Percentiles rank a stretch among this genome's conserved stretches.
phyloP scores from a whole-genome alignment of 2,113 vertebrate genomes.

The Coptodon bakossiorum region DNA sequence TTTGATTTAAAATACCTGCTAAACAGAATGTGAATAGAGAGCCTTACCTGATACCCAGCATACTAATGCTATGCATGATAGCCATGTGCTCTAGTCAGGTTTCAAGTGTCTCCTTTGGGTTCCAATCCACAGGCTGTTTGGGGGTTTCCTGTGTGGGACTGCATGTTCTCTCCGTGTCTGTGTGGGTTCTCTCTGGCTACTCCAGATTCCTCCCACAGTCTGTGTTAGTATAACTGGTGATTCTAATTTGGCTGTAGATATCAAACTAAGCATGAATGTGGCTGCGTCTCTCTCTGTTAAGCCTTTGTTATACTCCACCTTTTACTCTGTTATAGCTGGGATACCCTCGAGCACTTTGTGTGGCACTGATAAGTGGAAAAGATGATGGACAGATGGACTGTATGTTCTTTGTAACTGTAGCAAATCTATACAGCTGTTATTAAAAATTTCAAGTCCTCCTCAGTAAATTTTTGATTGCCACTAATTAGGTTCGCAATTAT shows the following conservation, averaged over 20 bases:
- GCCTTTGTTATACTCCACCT: not conserved
- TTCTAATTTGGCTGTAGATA: not conserved
- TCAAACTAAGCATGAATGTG: not conserved
- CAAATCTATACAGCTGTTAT: not conserved
- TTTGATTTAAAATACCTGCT: not conserved
- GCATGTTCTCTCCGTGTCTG: not conserved
- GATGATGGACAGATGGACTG: not conserved
- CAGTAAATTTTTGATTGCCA: not conserved
- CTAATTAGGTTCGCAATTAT: not conserved
- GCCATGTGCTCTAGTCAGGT: not conserved
- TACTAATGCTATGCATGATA: not conserved
- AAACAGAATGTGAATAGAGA: not conserved
- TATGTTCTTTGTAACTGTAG: not conserved
- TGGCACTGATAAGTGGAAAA: not conserved
- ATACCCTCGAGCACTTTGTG: not conserved
- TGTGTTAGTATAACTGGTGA: not conserved
- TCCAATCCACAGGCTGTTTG: not conserved
- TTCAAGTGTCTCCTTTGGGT: not conserved
- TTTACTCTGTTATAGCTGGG: not conserved
- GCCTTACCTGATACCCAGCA: not conserved
- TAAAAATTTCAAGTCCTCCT: not conserved
- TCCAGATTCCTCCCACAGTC: not conserved
- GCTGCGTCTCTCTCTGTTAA: not conserved
- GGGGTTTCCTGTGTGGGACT: not conserved
- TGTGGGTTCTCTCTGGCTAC: not conserved